Evolutionary conservation across 2,888 invertebrate species (phyloP), one percentile per base, ranked within the genome.

Genomic region (Drosophila prolongata): DNA sequence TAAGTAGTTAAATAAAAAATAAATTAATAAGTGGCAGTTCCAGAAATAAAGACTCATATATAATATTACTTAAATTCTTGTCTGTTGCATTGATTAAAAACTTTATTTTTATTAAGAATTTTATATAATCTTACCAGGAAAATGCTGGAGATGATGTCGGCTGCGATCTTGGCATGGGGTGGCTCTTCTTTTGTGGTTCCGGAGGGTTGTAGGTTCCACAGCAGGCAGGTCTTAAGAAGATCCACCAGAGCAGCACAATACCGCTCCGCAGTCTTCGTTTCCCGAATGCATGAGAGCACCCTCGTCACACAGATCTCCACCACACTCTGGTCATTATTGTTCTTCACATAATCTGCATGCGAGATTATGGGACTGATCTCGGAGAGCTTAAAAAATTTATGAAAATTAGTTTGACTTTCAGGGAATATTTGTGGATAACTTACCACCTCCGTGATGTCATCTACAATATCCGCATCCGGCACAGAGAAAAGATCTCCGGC

Each of bases 141-240:
- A 92, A 98, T 96, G 92, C 97, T 98, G 79, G 98, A 97, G 90
- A 98, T 96, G 75, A 98, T 95, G 93, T 98, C 98, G 49, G 97
- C 97, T 19, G 98, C 98, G 89, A 98, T 98, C 93, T 98, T 98
- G 50, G 98, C 97, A 94, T 98, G 98, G 1, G 98, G 98, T 40
- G 98, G 97, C 93, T 98, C 98, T 90, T 97, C 96, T 92, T 97
- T 96, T 81, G 95, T 93, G 37, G 94, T 93, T 19, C 90, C 89
- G 0, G 93, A 91, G 0, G 97, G 96, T 93, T 97, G 96, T 79
- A 98, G 93, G 92, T 97, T 97, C 93, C 98, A 97, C 90, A 96
- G 95, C 78, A 98, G 93, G 89, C 98, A 98, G 37, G 96, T 96
- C 93, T 97, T 97, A 68, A 98, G 93, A 57, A 98, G 93, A 43